These are phyloP conservation scores for Tenrec ecaudatus DNA, from an alignment of 2,113 vertebrate genomes.

Conservation along the genomic window DNA sequence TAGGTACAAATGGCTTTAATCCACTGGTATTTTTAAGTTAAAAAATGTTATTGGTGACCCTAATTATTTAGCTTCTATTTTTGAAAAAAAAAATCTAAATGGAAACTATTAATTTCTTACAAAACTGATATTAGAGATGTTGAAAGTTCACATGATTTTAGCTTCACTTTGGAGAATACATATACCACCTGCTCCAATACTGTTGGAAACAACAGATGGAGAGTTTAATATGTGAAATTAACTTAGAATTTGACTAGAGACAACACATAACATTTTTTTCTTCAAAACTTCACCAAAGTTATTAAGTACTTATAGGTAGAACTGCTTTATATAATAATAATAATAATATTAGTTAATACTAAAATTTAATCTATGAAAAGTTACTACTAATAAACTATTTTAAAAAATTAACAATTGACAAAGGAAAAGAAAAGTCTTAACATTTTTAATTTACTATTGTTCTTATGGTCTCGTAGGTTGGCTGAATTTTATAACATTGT, in stretches of 20 bases:
- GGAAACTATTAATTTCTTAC: slow-evolving; percentile 15
- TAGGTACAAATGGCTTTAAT: background rate
- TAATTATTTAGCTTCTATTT: slow-evolving; percentile 12
- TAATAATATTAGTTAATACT: background rate
- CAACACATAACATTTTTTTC: background rate
- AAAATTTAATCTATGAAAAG: background rate
- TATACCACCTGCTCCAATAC: background rate
- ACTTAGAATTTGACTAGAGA: slow-evolving; percentile 30
- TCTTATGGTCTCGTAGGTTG: background rate
- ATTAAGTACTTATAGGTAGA: background rate
- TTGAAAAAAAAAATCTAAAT: background rate
- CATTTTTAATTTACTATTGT: slow-evolving; percentile 28
- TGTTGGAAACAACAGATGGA: slow-evolving; percentile 26
- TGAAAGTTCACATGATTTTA: slow-evolving; percentile 39
- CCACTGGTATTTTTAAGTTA: background rate
- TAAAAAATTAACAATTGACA: slow-evolving; percentile 7
- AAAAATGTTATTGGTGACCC: background rate
- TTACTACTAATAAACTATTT: slow-evolving; percentile 39
- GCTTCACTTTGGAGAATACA: background rate
- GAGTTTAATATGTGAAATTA: background rate
- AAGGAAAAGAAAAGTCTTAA: background rate
- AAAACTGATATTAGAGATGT: slow-evolving; percentile 8
- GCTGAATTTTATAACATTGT: background rate
- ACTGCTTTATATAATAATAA: background rate
- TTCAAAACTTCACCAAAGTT: slow-evolving; percentile 9